phyloP scores from a whole-genome alignment of 2,797 vertebrate genomes.

The Simalia tracyae region DNA sequence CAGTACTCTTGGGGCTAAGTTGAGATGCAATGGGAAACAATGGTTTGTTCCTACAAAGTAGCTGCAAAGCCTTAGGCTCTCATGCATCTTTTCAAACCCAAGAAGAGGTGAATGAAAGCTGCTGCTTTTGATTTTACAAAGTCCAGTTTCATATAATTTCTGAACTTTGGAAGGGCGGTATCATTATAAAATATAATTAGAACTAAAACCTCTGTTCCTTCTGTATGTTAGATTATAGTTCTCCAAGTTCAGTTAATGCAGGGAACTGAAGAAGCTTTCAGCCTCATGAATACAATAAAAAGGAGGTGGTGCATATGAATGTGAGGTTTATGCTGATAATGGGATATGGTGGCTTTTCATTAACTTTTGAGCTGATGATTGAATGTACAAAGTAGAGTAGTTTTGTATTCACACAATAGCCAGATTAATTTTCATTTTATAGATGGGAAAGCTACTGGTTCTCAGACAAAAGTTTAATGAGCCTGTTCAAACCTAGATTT shows the following conservation, averaged over 20 bases:
- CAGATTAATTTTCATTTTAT: background rate
- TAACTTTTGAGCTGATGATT: too few relatives aligned
- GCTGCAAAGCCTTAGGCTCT: background rate
- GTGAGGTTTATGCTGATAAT: background rate
- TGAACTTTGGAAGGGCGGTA: background rate
- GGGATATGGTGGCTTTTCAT: background rate
- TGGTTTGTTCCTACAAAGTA: background rate
- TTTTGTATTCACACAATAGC: background rate
- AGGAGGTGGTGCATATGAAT: background rate
- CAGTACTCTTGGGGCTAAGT: background rate
- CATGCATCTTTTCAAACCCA: background rate
- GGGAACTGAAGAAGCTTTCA: background rate
- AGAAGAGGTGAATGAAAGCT: background rate
- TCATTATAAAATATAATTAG: background rate
- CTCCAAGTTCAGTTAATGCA: too few relatives aligned
- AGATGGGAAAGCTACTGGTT: background rate
- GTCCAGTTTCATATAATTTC: background rate
- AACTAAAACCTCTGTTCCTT: background rate
- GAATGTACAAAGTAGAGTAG: background rate
- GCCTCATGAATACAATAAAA: too few relatives aligned
- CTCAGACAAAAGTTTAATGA: background rate
- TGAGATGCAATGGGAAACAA: background rate
- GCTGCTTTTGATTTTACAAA: background rate
- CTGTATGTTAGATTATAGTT: background rate
- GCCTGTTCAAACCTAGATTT: background rate